These are phyloP conservation scores for Toxotes lorentzi DNA, from an alignment of 2,797 vertebrate genomes.

Conservation along the genomic window DNA sequence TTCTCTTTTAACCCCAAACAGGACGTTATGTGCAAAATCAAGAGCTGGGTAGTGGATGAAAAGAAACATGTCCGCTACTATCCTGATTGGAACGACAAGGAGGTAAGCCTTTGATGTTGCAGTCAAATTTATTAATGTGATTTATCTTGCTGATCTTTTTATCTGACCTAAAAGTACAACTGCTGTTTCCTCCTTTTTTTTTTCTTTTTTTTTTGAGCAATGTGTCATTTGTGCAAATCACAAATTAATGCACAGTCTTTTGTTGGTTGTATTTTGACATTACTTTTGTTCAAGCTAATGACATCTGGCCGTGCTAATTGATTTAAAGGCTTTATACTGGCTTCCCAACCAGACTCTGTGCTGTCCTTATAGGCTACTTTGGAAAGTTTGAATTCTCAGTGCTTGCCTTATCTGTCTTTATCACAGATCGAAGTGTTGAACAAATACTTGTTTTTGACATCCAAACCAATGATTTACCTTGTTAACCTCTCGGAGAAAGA, in stretches of 20 bases:
- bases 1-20: slow-evolving; percentile 89
- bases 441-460: slow-evolving; percentile 97
- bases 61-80: slow-evolving; percentile 94
- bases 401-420: slow-evolving; percentile 57
- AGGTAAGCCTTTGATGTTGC: slow-evolving; percentile 89
- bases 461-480: slow-evolving; percentile 98
- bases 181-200: slow-evolving; percentile 40
- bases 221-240: slow-evolving; percentile 74
- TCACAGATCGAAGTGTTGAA: slow-evolving; percentile 96
- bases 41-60: slow-evolving; percentile 95
- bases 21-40: slow-evolving; percentile 98
- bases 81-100: slow-evolving; percentile 96
- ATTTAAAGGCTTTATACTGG: slow-evolving; percentile 76
- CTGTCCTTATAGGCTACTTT: slow-evolving; percentile 73
- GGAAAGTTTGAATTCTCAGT: slow-evolving; percentile 71
- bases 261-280: slow-evolving; percentile 68
- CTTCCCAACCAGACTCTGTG: slow-evolving; percentile 71
- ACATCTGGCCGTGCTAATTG: slow-evolving; percentile 82
- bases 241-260: slow-evolving; percentile 65
- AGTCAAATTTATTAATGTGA: slow-evolving; percentile 75
- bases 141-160: slow-evolving; percentile 72
- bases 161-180: slow-evolving; percentile 76
- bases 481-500: slow-evolving; percentile 98
- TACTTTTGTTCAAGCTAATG: slow-evolving; percentile 79
- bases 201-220: slow-evolving; percentile 26